These are phyloP conservation scores for Ips typographus DNA, from an alignment of 1,140 invertebrate genomes.

Conservation along the genomic window DNA sequence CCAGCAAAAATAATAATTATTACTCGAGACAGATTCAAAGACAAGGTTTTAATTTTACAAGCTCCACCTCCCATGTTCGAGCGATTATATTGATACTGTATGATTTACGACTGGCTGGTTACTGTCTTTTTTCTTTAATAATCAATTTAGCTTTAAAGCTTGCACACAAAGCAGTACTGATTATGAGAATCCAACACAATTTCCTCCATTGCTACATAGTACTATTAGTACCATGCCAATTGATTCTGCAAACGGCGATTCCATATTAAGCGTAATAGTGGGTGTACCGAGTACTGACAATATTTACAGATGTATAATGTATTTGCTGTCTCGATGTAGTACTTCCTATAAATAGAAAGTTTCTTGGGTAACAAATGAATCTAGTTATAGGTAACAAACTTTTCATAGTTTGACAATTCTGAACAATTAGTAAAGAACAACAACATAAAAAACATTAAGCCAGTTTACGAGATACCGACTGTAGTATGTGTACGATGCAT, in stretches of 20 bases:
- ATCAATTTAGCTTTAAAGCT: constrained; percentile 14
- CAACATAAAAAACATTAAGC: neutral
- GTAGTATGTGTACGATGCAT: constrained; percentile 22
- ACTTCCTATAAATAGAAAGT: neutral
- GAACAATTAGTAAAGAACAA: too few species aligned
- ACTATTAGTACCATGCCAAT: constrained; percentile 13
- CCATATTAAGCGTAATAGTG: constrained; percentile 17
- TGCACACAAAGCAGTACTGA: neutral
- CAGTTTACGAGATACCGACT: constrained; percentile 12
- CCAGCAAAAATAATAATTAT: constrained; percentile 34
- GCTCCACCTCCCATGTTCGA: constrained; percentile 20
- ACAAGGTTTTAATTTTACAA: constrained; percentile 28
- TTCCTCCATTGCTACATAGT: neutral
- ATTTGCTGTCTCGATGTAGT: constrained; percentile 6
- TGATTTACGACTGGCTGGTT: constrained; percentile 27
- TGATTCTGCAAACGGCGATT: constrained; percentile 13
- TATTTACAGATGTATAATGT: constrained; percentile 10
- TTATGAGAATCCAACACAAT: neutral
- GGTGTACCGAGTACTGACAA: constrained; percentile 6
- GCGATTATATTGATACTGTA: constrained; percentile 26
- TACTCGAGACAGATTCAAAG: constrained; percentile 25
- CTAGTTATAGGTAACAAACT: too few species aligned
- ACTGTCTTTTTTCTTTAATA: constrained; percentile 13
- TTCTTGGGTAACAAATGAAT: neutral
- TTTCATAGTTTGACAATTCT: too few species aligned